Evolutionary conservation across 1,140 invertebrate genomes (phyloP).

Genomic region (Scaptomyza montana): DNA sequence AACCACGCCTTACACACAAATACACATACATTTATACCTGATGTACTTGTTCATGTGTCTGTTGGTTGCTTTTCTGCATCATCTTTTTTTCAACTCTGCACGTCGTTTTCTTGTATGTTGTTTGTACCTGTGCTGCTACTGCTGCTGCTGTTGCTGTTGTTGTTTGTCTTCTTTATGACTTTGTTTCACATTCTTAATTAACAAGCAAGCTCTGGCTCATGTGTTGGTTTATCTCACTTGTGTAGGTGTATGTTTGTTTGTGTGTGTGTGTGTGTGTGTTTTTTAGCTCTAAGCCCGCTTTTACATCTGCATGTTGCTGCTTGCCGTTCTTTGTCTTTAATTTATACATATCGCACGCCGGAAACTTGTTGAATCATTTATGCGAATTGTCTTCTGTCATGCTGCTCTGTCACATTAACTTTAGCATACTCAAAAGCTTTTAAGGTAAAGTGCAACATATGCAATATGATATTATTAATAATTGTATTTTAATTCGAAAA

Average conservation of each 20-base stretch:
- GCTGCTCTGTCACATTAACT: conserved; percentile 12
- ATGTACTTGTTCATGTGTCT: neutral
- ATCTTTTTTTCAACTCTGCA: neutral
- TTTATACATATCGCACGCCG: conserved; percentile 13
- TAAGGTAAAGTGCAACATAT: neutral
- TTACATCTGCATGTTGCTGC: conserved; percentile 47
- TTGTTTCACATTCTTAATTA: conserved; percentile 79
- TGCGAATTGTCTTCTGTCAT: conserved; percentile 13
- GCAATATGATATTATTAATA: neutral
- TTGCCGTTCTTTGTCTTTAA: conserved; percentile 38
- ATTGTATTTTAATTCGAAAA: too few species aligned
- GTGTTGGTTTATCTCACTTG: conserved; percentile 57
- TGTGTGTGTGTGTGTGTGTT: conserved; percentile 23
- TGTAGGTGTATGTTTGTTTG: conserved; percentile 2
- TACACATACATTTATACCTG: neutral
- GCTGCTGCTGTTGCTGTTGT: conserved; percentile 26
- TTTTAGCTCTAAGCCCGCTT: conserved; percentile 42
- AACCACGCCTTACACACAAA: neutral
- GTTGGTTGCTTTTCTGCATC: conserved; percentile 20
- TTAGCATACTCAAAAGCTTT: neutral
- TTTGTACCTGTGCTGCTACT: conserved; percentile 31
- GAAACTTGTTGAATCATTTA: conserved; percentile 35
- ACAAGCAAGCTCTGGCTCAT: conserved; percentile 66
- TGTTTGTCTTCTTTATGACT: conserved; percentile 70
- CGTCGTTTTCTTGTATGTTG: conserved; percentile 35